Conservation (phyloP, 2,113 vertebrate genomes). For the Gadus chalcogrammus region DNA sequence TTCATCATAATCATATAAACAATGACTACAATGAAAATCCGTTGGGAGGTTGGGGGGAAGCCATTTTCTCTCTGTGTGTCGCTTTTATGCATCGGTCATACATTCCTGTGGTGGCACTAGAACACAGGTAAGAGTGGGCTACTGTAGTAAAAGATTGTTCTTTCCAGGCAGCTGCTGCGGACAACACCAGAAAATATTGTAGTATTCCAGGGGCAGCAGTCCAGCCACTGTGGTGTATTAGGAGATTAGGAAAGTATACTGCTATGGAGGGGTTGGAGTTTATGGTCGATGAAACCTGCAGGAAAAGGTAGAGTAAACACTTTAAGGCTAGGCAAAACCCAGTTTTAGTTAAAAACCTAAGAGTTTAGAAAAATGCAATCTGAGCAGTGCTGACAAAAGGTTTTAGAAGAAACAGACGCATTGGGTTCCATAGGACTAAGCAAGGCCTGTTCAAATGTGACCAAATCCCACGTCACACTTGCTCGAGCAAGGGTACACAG, state of each 20-base stretch:
- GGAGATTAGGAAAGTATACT: slow-evolving; percentile 31
- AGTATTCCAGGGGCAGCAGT: slow-evolving; percentile 51
- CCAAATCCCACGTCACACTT: no score
- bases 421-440: no score
- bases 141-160: background rate
- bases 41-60: slow-evolving; percentile 47
- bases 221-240: slow-evolving; percentile 79
- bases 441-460: no score
- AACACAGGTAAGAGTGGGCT: background rate
- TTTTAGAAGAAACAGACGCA: no score
- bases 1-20: slow-evolving; percentile 32
- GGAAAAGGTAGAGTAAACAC: slow-evolving; percentile 14
- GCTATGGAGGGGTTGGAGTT: slow-evolving; percentile 59
- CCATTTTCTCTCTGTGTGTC: slow-evolving; percentile 27
- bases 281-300: slow-evolving; percentile 95
- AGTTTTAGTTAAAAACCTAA: background rate
- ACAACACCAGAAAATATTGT: slow-evolving; percentile 7
- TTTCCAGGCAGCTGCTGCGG: background rate
- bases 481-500: no score
- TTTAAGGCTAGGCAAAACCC: background rate
- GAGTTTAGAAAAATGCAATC: background rate
- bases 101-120: slow-evolving; percentile 12
- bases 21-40: slow-evolving; percentile 46
- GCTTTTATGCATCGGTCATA: slow-evolving; percentile 10
- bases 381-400: no score